phyloP scores from a whole-genome alignment of 2,888 invertebrate genomes.

The Herminia tarsipennalis region DNA sequence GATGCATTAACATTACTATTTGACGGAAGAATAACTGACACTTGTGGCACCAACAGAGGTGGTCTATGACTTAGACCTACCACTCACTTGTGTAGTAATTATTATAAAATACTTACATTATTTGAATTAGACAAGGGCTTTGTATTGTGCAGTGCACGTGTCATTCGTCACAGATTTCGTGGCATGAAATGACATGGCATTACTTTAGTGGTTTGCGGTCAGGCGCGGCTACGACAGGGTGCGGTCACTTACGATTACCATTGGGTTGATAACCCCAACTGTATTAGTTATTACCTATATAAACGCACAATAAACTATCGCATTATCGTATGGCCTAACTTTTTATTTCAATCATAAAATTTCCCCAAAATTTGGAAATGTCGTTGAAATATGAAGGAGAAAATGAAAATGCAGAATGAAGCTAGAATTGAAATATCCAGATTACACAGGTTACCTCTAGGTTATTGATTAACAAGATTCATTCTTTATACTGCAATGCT shows the following conservation, averaged over 20 bases:
- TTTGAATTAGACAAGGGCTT: conserved; percentile 19
- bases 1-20: no score
- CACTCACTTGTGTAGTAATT: no score
- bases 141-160: conserved; percentile 51
- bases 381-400: no score
- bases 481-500: no score
- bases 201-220: conserved; percentile 64
- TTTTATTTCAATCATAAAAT: conserved; percentile 43
- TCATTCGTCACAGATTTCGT: conserved; percentile 70
- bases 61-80: no score
- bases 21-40: no score
- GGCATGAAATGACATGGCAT: conserved; percentile 70
- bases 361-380: conserved; percentile 1
- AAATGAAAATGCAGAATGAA: no score
- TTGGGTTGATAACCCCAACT: conserved; percentile 49
- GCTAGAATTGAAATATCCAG: no score
- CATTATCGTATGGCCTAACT: conserved; percentile 22
- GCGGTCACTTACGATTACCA: conserved; percentile 69
- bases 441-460: no score
- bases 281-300: conserved; percentile 56
- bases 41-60: no score
- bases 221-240: conserved; percentile 64
- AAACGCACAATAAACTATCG: conserved; percentile 43
- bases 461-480: no score
- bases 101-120: conserved; percentile 15